Conservation (phyloP, 2,113 vertebrate genomes). For the Gasterosteus nipponicus region DNA sequence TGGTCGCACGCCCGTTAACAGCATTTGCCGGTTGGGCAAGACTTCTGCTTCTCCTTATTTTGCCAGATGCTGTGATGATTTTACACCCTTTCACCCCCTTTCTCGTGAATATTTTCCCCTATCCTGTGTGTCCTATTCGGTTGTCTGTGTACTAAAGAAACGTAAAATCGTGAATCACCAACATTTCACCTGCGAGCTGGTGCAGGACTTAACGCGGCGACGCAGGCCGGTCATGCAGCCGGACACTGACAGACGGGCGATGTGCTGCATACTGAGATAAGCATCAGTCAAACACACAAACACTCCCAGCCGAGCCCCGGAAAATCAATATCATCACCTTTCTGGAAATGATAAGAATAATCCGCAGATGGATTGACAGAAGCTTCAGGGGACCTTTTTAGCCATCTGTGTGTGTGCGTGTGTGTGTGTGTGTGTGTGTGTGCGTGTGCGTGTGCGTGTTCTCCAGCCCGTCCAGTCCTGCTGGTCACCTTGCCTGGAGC, state of each 20-base stretch:
- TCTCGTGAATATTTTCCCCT: background rate
- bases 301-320: conserved; percentile 39
- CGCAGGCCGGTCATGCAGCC: background rate
- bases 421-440: conserved; percentile 21
- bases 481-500: conserved; percentile 62
- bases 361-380: conserved; percentile 60
- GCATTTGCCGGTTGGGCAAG: background rate
- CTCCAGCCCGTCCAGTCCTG: conserved; percentile 17
- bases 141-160: background rate
- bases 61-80: conserved; percentile 16
- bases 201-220: background rate
- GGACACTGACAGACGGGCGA: conserved; percentile 42
- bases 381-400: conserved; percentile 44
- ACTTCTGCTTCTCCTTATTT: background rate
- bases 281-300: conserved; percentile 50
- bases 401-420: conserved; percentile 26
- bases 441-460: conserved; percentile 6
- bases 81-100: background rate
- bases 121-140: background rate
- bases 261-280: conserved; percentile 55
- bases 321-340: conserved; percentile 71
- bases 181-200: conserved; percentile 1
- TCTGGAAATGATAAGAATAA: conserved; percentile 69
- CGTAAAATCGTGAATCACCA: background rate
- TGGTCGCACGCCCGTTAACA: background rate